Conservation (phyloP, 1,140 invertebrate species). For the Dysdera silvatica region DNA sequence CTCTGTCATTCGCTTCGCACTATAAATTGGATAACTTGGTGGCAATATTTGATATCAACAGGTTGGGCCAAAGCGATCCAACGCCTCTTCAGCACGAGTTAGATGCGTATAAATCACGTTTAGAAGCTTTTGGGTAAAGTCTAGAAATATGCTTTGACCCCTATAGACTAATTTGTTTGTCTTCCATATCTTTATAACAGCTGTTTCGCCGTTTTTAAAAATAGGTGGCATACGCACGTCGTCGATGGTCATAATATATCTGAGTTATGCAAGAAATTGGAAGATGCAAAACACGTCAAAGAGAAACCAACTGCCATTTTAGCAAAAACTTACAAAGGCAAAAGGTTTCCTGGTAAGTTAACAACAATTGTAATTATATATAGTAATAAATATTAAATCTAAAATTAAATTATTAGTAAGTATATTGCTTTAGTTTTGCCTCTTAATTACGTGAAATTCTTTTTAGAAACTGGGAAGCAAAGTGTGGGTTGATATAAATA, state of each 20-base stretch:
- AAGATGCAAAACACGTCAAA: constrained; percentile 63
- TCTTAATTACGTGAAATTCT: too few relatives aligned
- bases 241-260: constrained; percentile 94
- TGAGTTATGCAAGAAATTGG: constrained; percentile 76
- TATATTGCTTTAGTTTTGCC: too few relatives aligned
- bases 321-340: constrained; percentile 94
- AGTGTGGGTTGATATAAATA: too few relatives aligned
- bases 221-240: constrained; percentile 67
- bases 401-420: too few relatives aligned
- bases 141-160: background rate
- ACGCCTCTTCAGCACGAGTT: constrained; percentile 87
- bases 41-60: constrained; percentile 93
- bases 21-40: constrained; percentile 96
- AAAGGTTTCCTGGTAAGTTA: constrained; percentile 50
- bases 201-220: too few relatives aligned
- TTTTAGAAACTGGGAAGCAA: too few relatives aligned
- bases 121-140: constrained; percentile 80
- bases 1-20: constrained; percentile 82
- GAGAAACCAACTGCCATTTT: constrained; percentile 85
- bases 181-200: too few relatives aligned
- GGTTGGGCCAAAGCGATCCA: constrained; percentile 90
- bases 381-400: too few relatives aligned
- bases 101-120: constrained; percentile 75
- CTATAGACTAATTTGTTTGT: too few relatives aligned
- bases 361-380: too few relatives aligned